Evolutionary conservation across 2,888 invertebrate species (phyloP).

Genomic region (Mythimna vitellina): DNA sequence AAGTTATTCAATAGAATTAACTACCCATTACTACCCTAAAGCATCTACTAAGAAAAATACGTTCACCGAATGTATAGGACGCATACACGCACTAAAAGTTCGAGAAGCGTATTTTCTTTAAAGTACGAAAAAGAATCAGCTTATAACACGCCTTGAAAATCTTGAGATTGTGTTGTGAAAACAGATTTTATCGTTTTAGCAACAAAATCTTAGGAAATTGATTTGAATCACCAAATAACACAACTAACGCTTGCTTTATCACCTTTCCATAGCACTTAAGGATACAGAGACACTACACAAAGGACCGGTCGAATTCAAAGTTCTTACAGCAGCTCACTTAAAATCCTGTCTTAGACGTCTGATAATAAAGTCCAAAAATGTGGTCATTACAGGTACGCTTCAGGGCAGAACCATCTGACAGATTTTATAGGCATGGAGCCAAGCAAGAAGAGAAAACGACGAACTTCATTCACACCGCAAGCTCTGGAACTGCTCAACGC

Average conservation of each 20-base stretch:
- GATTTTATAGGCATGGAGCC: constrained; percentile 99
- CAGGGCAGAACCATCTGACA: constrained; percentile 97
- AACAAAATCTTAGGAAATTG: constrained; percentile 6
- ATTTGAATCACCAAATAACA: constrained; percentile 19
- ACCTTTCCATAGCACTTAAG: constrained; percentile 27
- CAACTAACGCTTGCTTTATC: constrained; percentile 39
- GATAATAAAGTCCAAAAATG: constrained; percentile 59
- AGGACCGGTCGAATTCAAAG: constrained; percentile 53
- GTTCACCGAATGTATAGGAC: constrained; percentile 27
- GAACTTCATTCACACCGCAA: constrained; percentile 99
- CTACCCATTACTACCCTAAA: too few species aligned
- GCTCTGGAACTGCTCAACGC: constrained; percentile 98
- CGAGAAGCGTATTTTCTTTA: constrained; percentile 29
- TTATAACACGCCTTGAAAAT: constrained; percentile 5
- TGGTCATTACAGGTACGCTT: constrained; percentile 94
- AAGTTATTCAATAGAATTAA: too few species aligned
- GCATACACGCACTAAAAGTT: constrained; percentile 32
- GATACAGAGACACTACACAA: constrained; percentile 38
- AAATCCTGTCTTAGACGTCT: constrained; percentile 26
- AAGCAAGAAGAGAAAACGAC: constrained; percentile 98
- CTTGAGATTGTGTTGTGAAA: background rate
- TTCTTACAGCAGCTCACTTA: constrained; percentile 49
- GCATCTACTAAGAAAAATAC: constrained; percentile 18
- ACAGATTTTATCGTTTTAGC: constrained; percentile 2
- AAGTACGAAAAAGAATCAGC: background rate